Evolutionary conservation across 2,113 vertebrate genomes (phyloP), one percentile per base, ranked within the genome.

Genomic region (Myrmophylax atrothorax): DNA sequence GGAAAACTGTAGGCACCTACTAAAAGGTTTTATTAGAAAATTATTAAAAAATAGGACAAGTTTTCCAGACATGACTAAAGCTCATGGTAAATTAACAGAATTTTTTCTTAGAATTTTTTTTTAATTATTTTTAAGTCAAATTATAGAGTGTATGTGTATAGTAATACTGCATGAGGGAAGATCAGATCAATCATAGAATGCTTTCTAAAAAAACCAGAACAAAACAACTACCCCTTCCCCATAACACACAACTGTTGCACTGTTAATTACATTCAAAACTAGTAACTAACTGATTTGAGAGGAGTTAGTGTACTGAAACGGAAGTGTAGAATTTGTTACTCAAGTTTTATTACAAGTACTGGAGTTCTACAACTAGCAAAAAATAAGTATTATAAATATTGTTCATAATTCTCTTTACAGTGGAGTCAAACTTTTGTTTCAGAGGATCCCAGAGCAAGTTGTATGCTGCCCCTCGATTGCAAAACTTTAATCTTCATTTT

Each of bases 401-500:
- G 52, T 59, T 83, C 38, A 33, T n/a, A 68, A 60, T 15, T 37
- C 52, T 53, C 44, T 80, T 64, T 56, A 81, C 52, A 68, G 40
- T 40, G 18, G 63, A 93, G 68, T 19, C 90, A 44, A 68, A 56
- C 56, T 84, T 86, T 37, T 70, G 53, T 89, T 87, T 88, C 78
- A 69, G 55, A 70, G 82, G 75, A 35, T 83, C 70, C 62, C 47
- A 56, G 38, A 47, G 73, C 79, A 78, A 81, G 60, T 90, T 90
- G 84, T 86, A 53, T 58, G 55, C 37, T 53, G 40, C 49, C 14
- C 29, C 64, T 90, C 1, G 7, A 68, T 77, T 93, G 73, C 86
- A 92, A 89, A 92, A 94, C 93, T 91, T 89, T 90, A 92, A 94
- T 96, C 88, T 90, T 94, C 2, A 0, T 96, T 95, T 96, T 90